Conservation (phyloP, 2,888 invertebrate genomes). For the Frankliniella fusca region DNA sequence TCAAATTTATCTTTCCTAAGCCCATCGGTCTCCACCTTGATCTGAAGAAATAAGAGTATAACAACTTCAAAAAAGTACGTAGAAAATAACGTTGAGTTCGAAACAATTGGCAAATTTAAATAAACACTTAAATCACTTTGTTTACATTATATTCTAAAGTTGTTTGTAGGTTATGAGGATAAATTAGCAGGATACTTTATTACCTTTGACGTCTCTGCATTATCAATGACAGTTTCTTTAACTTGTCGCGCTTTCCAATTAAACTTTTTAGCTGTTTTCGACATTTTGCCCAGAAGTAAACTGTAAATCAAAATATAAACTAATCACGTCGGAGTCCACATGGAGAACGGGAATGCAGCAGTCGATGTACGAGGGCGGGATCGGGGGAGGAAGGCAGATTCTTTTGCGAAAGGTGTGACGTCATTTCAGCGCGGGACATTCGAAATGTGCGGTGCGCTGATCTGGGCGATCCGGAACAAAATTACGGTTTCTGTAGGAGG, state of each 20-base stretch:
- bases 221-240: conserved; percentile 64
- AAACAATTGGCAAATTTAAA: background rate
- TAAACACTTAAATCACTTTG: background rate
- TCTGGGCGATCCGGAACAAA: no score
- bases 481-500: no score
- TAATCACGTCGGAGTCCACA: background rate
- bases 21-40: conserved; percentile 59
- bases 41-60: conserved; percentile 51
- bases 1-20: conserved; percentile 60
- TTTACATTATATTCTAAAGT: background rate
- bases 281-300: conserved; percentile 52
- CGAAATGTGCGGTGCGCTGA: no score
- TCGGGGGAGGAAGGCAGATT: no score
- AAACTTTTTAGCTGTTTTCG: conserved; percentile 59
- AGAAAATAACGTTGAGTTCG: background rate
- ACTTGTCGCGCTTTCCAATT: conserved; percentile 73
- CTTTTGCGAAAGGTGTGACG: no score
- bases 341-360: background rate
- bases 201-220: conserved; percentile 66
- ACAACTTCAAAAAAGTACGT: conserved; percentile 33
- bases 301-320: background rate
- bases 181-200: conserved; percentile 33
- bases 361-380: no score
- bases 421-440: no score
- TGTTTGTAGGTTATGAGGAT: background rate